A percentile compares a stretch with the other conserved stretches of the same genome.
These are phyloP conservation scores for Panzeria rudis DNA, from an alignment of 2,888 invertebrate species.

Conservation along the genomic window DNA sequence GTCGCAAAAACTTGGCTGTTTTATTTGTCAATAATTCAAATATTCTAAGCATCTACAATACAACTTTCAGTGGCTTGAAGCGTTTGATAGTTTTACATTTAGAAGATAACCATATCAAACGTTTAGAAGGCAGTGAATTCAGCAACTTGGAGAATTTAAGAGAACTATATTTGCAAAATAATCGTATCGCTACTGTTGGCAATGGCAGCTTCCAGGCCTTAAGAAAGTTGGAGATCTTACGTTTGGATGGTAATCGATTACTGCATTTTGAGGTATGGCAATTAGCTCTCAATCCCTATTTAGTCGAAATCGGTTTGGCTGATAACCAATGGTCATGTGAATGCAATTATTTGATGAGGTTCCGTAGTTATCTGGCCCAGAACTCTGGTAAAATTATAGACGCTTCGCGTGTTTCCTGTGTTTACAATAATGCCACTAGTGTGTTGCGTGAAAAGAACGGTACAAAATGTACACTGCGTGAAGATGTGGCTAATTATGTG, in stretches of 20 bases:
- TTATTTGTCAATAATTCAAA: slow-evolving; percentile 95
- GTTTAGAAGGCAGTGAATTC: slow-evolving; percentile 92
- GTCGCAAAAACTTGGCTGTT: slow-evolving; percentile 94
- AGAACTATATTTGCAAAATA: slow-evolving; percentile 94
- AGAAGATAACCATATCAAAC: slow-evolving; percentile 93
- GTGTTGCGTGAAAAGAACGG: slow-evolving; percentile 91
- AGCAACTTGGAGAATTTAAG: slow-evolving; percentile 91
- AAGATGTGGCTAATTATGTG: slow-evolving; percentile 88
- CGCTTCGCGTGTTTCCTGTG: slow-evolving; percentile 89
- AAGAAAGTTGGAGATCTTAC: slow-evolving; percentile 92
- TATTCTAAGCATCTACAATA: slow-evolving; percentile 92
- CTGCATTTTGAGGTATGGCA: slow-evolving; percentile 94
- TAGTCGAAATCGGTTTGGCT: slow-evolving; percentile 92
- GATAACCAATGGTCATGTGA: slow-evolving; percentile 96
- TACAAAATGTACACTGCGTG: slow-evolving; percentile 89
- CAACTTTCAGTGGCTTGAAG: slow-evolving; percentile 94
- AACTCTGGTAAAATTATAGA: slow-evolving; percentile 93
- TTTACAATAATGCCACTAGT: slow-evolving; percentile 89
- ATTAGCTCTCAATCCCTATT: slow-evolving; percentile 91
- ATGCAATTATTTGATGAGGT: slow-evolving; percentile 92
- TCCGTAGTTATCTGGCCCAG: slow-evolving; percentile 91
- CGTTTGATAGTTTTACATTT: slow-evolving; percentile 92
- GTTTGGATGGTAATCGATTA: slow-evolving; percentile 93
- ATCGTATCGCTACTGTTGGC: slow-evolving; percentile 91
- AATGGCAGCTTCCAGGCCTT: slow-evolving; percentile 93